Evolutionary conservation across 2,113 vertebrate genomes (phyloP).

Genomic region (Speoplatyrhinus poulsoni): DNA sequence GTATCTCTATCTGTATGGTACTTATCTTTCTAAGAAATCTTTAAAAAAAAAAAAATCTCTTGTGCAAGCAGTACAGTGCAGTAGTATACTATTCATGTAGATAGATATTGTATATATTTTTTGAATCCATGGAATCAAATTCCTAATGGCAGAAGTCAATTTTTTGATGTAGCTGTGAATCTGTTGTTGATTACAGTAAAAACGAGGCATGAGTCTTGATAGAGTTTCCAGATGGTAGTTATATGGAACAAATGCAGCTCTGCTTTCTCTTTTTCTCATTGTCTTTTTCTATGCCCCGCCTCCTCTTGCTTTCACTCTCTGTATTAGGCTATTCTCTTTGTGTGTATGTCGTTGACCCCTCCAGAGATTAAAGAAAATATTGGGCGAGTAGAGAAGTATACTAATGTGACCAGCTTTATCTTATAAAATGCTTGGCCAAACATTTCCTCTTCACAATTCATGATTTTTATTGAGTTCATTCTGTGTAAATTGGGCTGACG

Average conservation of each 20-base stretch:
- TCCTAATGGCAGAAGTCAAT: constrained; percentile 41
- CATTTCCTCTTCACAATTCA: constrained; percentile 26
- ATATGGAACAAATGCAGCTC: constrained; percentile 41
- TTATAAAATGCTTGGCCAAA: constrained; percentile 61
- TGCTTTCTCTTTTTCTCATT: constrained; percentile 7
- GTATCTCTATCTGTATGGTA: constrained; percentile 28
- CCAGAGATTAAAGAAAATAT: constrained; percentile 1
- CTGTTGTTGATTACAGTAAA: constrained; percentile 68
- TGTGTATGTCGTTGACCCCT: constrained; percentile 9
- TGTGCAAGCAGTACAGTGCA: not conserved
- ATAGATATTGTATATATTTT: constrained; percentile 34
- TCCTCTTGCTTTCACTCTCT: constrained; percentile 16
- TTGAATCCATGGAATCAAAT: constrained; percentile 28
- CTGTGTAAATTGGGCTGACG: constrained; percentile 22
- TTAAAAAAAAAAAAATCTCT: constrained; percentile 20
- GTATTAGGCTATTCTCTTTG: constrained; percentile 4
- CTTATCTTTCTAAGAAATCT: constrained; percentile 33
- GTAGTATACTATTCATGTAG: constrained; percentile 9
- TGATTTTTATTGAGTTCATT: constrained; percentile 3
- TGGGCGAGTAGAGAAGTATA: constrained; percentile 28
- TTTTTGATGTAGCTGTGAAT: constrained; percentile 48
- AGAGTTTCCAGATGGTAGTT: constrained; percentile 65
- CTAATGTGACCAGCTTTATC: constrained; percentile 24
- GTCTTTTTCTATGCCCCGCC: not conserved
- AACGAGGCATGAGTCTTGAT: constrained; percentile 52